phyloP scores from a whole-genome alignment of 35 echinoderm and acorn worm genomes.

The Apostichopus californicus region DNA sequence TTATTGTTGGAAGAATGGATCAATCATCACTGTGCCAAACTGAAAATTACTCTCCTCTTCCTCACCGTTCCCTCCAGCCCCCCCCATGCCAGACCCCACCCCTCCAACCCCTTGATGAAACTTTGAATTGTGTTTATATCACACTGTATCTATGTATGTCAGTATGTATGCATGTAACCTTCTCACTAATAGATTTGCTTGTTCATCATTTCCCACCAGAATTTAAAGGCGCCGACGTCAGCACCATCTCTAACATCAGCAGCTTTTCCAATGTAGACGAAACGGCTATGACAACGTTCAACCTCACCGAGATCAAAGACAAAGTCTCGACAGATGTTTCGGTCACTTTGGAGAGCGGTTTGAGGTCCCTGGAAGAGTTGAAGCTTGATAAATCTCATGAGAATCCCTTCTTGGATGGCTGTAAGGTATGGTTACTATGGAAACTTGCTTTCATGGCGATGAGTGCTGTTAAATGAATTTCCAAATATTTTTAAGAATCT shows the following conservation, averaged over 20 bases:
- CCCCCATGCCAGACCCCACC: too few relatives aligned
- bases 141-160: not conserved
- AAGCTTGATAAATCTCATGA: conserved; percentile 47
- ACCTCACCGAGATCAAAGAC: conserved; percentile 23
- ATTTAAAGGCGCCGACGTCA: conserved; percentile 31
- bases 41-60: too few relatives aligned
- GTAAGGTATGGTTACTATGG: conserved; percentile 67
- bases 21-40: too few relatives aligned
- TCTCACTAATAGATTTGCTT: not conserved
- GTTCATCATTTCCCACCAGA: not conserved
- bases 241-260: conserved; percentile 75
- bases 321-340: not conserved
- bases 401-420: conserved; percentile 90
- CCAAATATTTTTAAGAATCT: too few relatives aligned
- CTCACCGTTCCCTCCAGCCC: too few relatives aligned
- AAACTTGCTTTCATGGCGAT: not conserved
- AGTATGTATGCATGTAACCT: not conserved
- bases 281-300: conserved; percentile 70
- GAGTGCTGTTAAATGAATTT: too few relatives aligned
- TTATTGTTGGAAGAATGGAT: too few relatives aligned
- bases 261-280: conserved; percentile 67
- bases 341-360: conserved; percentile 8
- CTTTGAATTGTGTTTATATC: not conserved
- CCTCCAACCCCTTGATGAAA: too few relatives aligned
- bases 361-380: conserved; percentile 63